A percentile compares a stretch with the other conserved stretches of the same genome.
These are phyloP conservation scores for Lasiurus cinereus DNA, from an alignment of 2,113 vertebrate genomes.

Conservation along the genomic window DNA sequence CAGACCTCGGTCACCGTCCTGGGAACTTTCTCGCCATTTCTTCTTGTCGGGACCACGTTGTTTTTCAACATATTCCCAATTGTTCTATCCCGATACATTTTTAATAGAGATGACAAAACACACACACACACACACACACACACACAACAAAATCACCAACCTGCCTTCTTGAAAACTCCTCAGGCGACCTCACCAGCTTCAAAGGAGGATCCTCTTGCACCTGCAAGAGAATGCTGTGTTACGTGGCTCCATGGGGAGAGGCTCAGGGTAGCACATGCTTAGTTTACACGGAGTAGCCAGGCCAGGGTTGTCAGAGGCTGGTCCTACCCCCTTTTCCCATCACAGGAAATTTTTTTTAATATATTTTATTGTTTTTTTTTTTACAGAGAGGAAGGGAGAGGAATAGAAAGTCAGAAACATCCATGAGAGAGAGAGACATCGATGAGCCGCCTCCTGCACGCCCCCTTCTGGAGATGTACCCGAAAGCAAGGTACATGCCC, in stretches of 20 bases:
- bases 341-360: too few species aligned
- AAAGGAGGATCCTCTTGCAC: constrained; percentile 12
- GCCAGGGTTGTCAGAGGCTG: neutral
- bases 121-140: too few species aligned
- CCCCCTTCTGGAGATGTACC: too few species aligned
- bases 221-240: neutral
- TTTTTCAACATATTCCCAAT: neutral
- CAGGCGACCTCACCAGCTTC: neutral
- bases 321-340: neutral
- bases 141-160: neutral
- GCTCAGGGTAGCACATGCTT: neutral
- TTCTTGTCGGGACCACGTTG: neutral
- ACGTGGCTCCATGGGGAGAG: neutral
- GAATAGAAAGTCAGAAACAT: too few species aligned
- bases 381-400: too few species aligned
- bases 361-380: too few species aligned
- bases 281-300: neutral
- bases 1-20: neutral
- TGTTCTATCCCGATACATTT: neutral
- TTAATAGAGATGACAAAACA: neutral
- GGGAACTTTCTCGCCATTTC: neutral
- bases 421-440: too few species aligned
- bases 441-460: too few species aligned
- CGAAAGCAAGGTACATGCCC: too few species aligned
- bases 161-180: neutral